Evolutionary conservation across 2,797 vertebrate species (phyloP).

Genomic region (Sarcophilus harrisii): DNA sequence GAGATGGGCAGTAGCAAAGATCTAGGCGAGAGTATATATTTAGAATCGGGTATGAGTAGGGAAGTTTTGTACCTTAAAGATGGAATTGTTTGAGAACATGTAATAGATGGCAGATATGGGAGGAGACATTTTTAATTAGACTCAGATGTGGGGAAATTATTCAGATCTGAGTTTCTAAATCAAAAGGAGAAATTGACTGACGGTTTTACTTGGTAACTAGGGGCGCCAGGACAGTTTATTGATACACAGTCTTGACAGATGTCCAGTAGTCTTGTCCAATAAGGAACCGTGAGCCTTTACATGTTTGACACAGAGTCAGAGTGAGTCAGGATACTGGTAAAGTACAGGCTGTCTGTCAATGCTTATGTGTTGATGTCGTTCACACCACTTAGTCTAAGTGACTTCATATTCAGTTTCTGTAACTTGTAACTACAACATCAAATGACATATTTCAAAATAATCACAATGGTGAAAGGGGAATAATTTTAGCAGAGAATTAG

Average conservation of each 20-base stretch:
- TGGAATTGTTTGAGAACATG: background rate
- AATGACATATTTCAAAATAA: background rate
- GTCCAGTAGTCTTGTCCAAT: background rate
- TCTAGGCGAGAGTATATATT: background rate
- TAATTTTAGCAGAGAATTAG: background rate
- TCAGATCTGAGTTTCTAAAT: background rate
- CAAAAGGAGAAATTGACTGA: background rate
- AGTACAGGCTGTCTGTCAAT: background rate
- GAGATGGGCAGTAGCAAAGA: background rate
- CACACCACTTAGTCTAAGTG: background rate
- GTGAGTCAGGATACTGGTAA: background rate
- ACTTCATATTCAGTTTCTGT: background rate
- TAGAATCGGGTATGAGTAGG: background rate
- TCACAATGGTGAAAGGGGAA: background rate
- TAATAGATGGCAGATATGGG: background rate
- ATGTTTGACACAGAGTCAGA: background rate
- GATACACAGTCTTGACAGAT: background rate
- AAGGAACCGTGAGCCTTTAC: background rate
- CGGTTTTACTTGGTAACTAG: background rate
- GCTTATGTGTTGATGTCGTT: background rate
- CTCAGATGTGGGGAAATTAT: background rate
- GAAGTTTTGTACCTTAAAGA: background rate
- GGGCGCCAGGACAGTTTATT: background rate
- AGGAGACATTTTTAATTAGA: background rate
- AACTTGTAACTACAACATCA: background rate